phyloP scores from a whole-genome alignment of 2,797 vertebrate species.

The Gallinago nigripennis region DNA sequence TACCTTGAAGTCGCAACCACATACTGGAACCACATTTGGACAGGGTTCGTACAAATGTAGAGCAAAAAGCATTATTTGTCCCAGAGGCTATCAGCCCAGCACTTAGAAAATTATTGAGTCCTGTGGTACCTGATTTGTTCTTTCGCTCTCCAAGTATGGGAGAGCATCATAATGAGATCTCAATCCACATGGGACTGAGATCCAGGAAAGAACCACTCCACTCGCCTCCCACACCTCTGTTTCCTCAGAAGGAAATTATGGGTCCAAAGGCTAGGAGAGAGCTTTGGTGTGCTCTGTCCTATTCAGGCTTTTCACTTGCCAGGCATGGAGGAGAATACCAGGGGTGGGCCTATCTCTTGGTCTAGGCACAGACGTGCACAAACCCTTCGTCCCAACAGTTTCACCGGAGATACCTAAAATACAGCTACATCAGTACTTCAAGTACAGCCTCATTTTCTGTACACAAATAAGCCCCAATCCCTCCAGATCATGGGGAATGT shows the following conservation, averaged over 20 bases:
- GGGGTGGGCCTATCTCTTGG: accelerated
- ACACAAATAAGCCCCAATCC: neutral
- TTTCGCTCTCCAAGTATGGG: neutral
- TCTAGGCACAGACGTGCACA: accelerated
- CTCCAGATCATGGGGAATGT: neutral
- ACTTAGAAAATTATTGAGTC: neutral
- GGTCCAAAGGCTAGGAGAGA: neutral
- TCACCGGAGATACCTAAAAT: neutral
- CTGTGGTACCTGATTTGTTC: neutral
- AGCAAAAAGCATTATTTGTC: neutral
- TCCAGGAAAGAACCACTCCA: neutral
- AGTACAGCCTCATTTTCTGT: neutral
- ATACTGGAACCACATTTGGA: accelerated
- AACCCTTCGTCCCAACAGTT: accelerated
- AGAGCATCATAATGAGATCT: accelerated
- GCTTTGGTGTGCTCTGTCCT: accelerated
- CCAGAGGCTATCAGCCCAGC: neutral
- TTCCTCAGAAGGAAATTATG: neutral
- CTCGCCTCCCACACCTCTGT: neutral
- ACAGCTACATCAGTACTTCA: neutral
- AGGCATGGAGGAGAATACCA: neutral
- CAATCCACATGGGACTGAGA: neutral
- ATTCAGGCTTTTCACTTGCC: neutral
- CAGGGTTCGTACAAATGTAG: neutral
- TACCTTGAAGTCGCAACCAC: neutral